Base-by-base conservation (phyloP, 2,888 invertebrate species). In the Chromoteleia sp. region DNA sequence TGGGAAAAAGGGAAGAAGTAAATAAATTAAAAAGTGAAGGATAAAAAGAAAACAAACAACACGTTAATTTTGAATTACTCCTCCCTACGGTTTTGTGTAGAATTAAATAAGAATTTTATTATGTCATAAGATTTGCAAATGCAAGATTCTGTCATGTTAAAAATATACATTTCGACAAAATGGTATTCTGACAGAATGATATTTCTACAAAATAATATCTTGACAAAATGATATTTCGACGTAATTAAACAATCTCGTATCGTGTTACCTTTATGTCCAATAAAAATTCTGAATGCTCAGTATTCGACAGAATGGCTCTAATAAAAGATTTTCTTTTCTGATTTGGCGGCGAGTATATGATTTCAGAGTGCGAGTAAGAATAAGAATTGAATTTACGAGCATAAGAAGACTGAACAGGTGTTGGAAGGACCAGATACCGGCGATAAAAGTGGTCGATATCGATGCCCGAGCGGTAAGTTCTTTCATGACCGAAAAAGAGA, bases 141-240 rank as follows among this genome's bases (percentile, higher is more conserved):
- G n/a, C n/a, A n/a, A n/a, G n/a, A n/a, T n/a, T n/a, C n/a, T n/a
- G n/a, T n/a, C n/a, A n/a, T n/a, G n/a, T n/a, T n/a, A n/a, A n/a
- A n/a, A n/a, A n/a, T n/a, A n/a, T n/a, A n/a, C n/a, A n/a, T n/a
- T n/a, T n/a, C n/a, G n/a, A n/a, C n/a, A n/a, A n/a, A n/a, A n/a
- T n/a, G n/a, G n/a, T n/a, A n/a, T n/a, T n/a, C n/a, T n/a, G n/a
- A n/a, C n/a, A n/a, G n/a, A n/a, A n/a, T n/a, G n/a, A n/a, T n/a
- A n/a, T n/a, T n/a, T n/a, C n/a, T n/a, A n/a, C n/a, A n/a, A n/a
- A n/a, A n/a, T n/a, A n/a, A n/a, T n/a, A n/a, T n/a, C n/a, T n/a
- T n/a, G n/a, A n/a, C n/a, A 56, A 54, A 36, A 56, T 56, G 56
- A 43, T 59, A 59, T 59, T 59, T 43, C 39, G 43, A 43, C 59